Conservation (phyloP, 1,140 invertebrate species). For the Latrodectus geometricus region DNA sequence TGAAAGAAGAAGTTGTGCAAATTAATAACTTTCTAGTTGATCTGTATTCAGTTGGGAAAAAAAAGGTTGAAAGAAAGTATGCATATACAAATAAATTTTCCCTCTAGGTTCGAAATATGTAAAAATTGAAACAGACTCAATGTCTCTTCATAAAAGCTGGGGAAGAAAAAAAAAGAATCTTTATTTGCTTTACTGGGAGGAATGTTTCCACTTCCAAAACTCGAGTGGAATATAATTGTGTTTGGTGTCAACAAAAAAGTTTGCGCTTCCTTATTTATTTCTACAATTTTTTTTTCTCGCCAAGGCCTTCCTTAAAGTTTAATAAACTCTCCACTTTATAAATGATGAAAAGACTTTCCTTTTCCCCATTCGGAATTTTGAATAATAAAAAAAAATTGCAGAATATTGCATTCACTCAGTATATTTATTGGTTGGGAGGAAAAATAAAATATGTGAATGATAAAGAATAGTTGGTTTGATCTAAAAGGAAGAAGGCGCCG, state of each 20-base stretch:
- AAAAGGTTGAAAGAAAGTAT: too few relatives aligned
- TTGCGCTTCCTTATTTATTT: too few relatives aligned
- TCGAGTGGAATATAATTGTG: neutral
- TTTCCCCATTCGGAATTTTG: neutral
- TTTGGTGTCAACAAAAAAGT: neutral
- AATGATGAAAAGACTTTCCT: conserved; percentile 1
- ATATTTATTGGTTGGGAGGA: neutral
- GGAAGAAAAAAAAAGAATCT: too few relatives aligned
- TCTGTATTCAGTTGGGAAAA: too few relatives aligned
- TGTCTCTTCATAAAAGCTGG: too few relatives aligned
- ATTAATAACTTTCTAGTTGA: too few relatives aligned
- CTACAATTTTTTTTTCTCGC: neutral
- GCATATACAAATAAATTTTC: too few relatives aligned
- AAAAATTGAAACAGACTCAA: too few relatives aligned
- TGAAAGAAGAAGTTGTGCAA: too few relatives aligned
- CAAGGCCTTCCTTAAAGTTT: neutral
- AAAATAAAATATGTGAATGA: neutral
- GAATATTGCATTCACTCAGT: neutral
- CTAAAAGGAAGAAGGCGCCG: neutral
- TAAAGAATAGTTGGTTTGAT: conserved; percentile 1
- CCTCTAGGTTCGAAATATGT: too few relatives aligned
- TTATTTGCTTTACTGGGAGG: too few relatives aligned
- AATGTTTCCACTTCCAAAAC: too few relatives aligned
- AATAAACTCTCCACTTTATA: neutral
- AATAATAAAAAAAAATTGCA: neutral